Evolutionary conservation across 2,888 invertebrate genomes (phyloP).

Genomic region (Aphidius colemani): DNA sequence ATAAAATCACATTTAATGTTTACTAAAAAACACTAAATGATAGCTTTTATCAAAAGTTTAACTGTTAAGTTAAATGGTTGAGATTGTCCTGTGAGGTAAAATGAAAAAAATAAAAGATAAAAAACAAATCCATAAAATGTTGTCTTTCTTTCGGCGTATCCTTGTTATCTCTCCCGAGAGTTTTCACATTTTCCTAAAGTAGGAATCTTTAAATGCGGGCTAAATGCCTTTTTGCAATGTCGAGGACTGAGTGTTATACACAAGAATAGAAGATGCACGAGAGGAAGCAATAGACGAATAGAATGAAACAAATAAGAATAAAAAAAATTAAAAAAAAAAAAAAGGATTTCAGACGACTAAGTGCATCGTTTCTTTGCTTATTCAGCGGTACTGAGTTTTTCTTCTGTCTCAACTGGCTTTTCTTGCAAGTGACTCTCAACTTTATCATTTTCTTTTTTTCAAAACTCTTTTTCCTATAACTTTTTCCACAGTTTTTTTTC

Average conservation of each 20-base stretch:
- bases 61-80: no score
- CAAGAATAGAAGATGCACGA: not conserved
- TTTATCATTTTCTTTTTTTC: slow-evolving; percentile 9
- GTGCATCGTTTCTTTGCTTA: slow-evolving; percentile 22
- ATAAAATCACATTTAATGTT: no score
- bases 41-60: no score
- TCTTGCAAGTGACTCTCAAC: slow-evolving; percentile 21
- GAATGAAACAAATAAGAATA: slow-evolving; percentile 8
- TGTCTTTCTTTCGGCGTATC: slow-evolving; percentile 1
- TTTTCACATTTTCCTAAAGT: slow-evolving; percentile 15
- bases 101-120: no score
- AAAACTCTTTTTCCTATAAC: not conserved
- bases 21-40: no score
- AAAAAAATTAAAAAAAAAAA: slow-evolving; percentile 3
- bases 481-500: not conserved
- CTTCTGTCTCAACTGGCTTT: slow-evolving; percentile 15
- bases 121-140: no score
- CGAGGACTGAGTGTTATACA: slow-evolving; percentile 4
- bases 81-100: no score
- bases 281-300: slow-evolving; percentile 6
- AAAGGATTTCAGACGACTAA: slow-evolving; percentile 15
- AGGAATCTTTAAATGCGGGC: slow-evolving; percentile 15
- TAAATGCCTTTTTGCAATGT: slow-evolving; percentile 12
- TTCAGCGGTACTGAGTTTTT: slow-evolving; percentile 7
- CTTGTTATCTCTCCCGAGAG: slow-evolving; percentile 3